A percentile compares a stretch with the other conserved stretches of the same genome.
Evolutionary conservation across 1,140 invertebrate species (phyloP).

Genomic region (Catajapyx aquilonaris): DNA sequence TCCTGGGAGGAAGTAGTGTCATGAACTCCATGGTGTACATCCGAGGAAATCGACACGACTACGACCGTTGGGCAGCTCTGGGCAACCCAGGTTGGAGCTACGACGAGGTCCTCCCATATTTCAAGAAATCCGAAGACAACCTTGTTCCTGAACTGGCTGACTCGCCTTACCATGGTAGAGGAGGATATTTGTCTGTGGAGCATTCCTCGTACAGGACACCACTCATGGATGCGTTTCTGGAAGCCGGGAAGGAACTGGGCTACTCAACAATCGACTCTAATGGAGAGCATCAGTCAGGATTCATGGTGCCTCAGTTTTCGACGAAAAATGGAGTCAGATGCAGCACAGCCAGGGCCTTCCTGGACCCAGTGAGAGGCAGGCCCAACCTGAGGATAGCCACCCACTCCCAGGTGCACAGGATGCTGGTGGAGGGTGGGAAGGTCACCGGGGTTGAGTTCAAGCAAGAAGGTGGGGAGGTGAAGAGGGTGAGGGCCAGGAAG

Average conservation of each 20-base stretch:
- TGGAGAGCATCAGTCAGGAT: conserved; percentile 58
- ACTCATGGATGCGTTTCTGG: conserved; percentile 53
- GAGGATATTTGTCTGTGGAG: conserved; percentile 10
- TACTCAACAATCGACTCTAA: conserved; percentile 50
- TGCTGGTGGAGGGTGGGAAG: conserved; percentile 56
- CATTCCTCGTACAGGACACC: conserved; percentile 60
- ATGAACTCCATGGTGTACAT: conserved; percentile 8
- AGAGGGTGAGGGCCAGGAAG: conserved; percentile 41
- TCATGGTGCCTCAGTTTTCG: conserved; percentile 57
- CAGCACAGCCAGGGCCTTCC: conserved; percentile 56
- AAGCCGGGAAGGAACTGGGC: conserved; percentile 78
- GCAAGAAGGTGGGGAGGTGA: conserved; percentile 31
- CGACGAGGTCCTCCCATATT: conserved; percentile 23
- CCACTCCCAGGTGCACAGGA: conserved; percentile 49
- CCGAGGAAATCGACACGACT: conserved; percentile 7
- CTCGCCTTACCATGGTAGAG: conserved; percentile 7
- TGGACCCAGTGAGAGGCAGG: conserved; percentile 46
- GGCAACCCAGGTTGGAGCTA: conserved; percentile 25
- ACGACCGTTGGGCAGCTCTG: conserved; percentile 1
- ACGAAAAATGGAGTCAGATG: conserved; percentile 55
- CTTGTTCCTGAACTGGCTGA: conserved; percentile 1
- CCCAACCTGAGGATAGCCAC: conserved; percentile 50
- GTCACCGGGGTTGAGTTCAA: conserved; percentile 60
- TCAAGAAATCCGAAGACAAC: conserved; percentile 19
- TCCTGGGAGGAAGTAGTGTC: conserved; percentile 4